Evolutionary conservation across 2,797 vertebrate species (phyloP).

Genomic region (Paramormyrops hopkinsi): DNA sequence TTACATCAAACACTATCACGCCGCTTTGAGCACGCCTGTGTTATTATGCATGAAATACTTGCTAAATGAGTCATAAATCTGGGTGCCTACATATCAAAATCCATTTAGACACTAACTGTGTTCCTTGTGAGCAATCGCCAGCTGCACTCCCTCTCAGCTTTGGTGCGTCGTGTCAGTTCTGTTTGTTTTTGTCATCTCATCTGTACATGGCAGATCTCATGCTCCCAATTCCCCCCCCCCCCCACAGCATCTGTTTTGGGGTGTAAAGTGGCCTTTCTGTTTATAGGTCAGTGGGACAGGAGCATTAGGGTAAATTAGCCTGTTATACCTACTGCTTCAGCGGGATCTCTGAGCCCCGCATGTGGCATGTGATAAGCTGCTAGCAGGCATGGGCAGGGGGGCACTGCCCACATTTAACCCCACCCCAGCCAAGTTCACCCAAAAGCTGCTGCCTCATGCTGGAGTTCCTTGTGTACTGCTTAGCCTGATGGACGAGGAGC

Average conservation of each 20-base stretch:
- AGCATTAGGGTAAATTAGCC: background rate
- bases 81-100: background rate
- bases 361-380: background rate
- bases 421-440: conserved; percentile 42
- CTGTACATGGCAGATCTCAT: background rate
- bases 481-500: background rate
- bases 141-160: background rate
- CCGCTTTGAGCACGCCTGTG: background rate
- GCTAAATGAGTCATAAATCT: conserved; percentile 7
- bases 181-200: background rate
- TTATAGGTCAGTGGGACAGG: conserved; percentile 25
- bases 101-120: background rate
- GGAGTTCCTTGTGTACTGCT: conserved; percentile 47
- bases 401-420: conserved; percentile 48
- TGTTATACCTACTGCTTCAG: background rate
- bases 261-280: background rate
- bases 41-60: background rate
- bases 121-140: background rate
- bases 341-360: background rate
- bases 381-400: background rate
- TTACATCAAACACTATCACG: background rate
- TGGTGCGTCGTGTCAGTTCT: background rate
- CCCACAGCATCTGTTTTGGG: background rate
- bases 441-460: conserved; percentile 51
- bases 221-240: background rate